Evolutionary conservation across 2,113 vertebrate species (phyloP).

Genomic region (Sylvietta virens): DNA sequence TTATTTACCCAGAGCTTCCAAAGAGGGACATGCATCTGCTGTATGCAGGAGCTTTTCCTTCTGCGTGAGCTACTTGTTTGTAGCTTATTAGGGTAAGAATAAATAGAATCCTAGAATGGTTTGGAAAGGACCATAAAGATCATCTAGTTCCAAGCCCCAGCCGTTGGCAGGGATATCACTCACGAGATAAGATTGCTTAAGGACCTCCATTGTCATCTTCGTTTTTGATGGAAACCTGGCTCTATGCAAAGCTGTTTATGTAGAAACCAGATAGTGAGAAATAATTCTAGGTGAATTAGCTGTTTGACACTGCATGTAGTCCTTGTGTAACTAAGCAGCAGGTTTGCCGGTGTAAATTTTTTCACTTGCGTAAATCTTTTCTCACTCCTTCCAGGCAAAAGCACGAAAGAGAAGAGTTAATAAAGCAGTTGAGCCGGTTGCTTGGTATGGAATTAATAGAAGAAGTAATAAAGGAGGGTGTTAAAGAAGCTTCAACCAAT

Average conservation of each 20-base stretch:
- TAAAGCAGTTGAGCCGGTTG: conserved; percentile 75
- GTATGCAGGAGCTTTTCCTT: not conserved
- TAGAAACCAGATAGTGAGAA: not conserved
- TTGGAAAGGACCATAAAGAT: not conserved
- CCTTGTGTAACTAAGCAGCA: not conserved
- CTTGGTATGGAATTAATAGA: conserved; percentile 77
- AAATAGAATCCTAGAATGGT: not conserved
- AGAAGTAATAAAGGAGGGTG: conserved; percentile 75
- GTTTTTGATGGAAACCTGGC: not conserved
- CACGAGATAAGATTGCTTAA: not conserved
- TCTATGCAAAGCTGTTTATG: not conserved
- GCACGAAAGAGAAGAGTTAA: conserved; percentile 77
- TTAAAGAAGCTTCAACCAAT: conserved; percentile 65
- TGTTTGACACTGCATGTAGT: rapidly evolving
- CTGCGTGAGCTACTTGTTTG: not conserved
- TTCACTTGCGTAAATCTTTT: not conserved
- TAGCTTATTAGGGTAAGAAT: not conserved
- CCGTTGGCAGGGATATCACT: not conserved
- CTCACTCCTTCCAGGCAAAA: conserved; percentile 70
- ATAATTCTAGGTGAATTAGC: not conserved
- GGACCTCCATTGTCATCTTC: not conserved
- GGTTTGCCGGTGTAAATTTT: not conserved
- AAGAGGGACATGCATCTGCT: not conserved
- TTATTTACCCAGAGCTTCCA: not conserved
- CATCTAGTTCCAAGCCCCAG: not conserved